Base-by-base conservation (phyloP, 2,888 invertebrate species). In the Drosophila paranaensis region DNA sequence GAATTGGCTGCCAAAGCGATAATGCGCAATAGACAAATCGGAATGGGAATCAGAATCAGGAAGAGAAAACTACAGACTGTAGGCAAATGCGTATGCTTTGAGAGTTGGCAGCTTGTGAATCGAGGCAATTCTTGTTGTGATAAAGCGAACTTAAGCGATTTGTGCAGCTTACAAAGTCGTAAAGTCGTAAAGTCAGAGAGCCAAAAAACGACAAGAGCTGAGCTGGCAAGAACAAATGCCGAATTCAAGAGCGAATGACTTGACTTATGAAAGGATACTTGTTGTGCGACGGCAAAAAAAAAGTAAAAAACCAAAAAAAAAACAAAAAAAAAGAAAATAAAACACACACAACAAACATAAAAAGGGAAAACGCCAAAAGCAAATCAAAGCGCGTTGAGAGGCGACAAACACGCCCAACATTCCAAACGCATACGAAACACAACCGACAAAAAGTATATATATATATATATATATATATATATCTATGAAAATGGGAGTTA, bases 261-360 rank as follows among this genome's bases (percentile, higher is more conserved):
- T 77, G 77, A 74, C 77, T 72, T 81, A 87, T 81, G 82, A 75
- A 78, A 81, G 85, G 66, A 81, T 75, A 82, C 81, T 83, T 71
- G 88, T 78, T 75, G 69, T 81, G 72, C 60, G 70, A 46, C 51
- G 54, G 48, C 57, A 43, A 55, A n/a, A 43, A 43, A 35, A 6
- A 20, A 20, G 71, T 65, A 61, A 39, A 35, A 65, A 30, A 55
- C 20, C 1, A 20, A 20, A 60, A 43, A 55, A n/a, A 43, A 43
- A 43, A 35, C 20, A 35, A 6, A 20, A 20, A 75, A 65, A 61
- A 39, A 35, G 63, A 30, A 55, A 65, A 50, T 9, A 3, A 37
- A 9, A 39, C 37, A 39, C 14, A 37, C 14, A 54, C 14, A 53
- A 69, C 58, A 64, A 55, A 68, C 65, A 80, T 61, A 74, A 81